Percentiles rank a stretch among this genome's conserved stretches.
Evolutionary conservation across 1,140 invertebrate species (phyloP).

Genomic region (Alviniconcha marisindica): DNA sequence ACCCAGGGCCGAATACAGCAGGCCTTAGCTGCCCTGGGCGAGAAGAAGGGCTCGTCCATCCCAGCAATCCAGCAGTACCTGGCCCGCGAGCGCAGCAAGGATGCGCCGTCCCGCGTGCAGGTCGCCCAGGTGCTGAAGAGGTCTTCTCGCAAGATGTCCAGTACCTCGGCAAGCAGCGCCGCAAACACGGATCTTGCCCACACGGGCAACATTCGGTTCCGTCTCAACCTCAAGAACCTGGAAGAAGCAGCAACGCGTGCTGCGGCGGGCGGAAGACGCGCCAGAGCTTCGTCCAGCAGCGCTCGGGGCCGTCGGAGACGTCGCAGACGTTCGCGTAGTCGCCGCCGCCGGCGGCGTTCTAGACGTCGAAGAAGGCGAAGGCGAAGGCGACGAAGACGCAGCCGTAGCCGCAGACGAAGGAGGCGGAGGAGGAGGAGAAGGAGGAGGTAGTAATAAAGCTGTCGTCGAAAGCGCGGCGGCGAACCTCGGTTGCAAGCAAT

Average conservation of each 20-base stretch:
- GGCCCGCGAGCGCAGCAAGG: neutral
- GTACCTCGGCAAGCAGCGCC: neutral
- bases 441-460: neutral
- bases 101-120: neutral
- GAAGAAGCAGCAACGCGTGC: neutral
- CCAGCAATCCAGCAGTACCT: neutral
- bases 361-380: neutral
- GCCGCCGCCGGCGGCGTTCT: no score
- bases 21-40: neutral
- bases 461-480: neutral
- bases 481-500: neutral
- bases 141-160: neutral
- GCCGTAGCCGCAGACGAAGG: neutral
- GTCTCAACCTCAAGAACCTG: neutral
- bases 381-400: neutral
- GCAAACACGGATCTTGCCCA: no score
- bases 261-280: neutral
- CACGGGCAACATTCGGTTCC: neutral
- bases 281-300: neutral
- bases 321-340: neutral
- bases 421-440: neutral
- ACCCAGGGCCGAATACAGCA: neutral
- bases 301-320: neutral
- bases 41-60: neutral
- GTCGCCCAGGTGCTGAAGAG: neutral